phyloP scores from a whole-genome alignment of 2,113 vertebrate species.

The Egretta garzetta region DNA sequence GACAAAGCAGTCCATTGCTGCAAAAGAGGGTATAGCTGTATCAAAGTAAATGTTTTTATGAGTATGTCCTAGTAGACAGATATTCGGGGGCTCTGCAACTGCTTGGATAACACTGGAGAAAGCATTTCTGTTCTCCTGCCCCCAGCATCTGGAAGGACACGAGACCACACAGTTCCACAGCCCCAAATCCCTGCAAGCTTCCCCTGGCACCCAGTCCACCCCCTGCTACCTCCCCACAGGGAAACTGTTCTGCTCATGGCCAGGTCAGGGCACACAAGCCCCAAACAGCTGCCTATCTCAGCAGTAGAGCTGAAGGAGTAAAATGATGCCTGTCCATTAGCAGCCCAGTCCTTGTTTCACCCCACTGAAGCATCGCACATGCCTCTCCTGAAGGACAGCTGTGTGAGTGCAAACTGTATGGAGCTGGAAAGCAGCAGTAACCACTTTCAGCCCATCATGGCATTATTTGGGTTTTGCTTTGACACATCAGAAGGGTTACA shows the following conservation, averaged over 20 bases:
- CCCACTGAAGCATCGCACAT: not conserved
- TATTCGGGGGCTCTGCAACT: not conserved
- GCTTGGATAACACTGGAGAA: not conserved
- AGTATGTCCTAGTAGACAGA: not conserved
- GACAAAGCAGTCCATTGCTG: not conserved
- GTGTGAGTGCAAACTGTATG: not conserved
- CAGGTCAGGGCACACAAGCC: not conserved
- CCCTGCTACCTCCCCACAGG: not conserved
- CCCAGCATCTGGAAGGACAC: rapidly evolving
- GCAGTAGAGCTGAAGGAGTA: not conserved
- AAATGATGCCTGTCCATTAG: no score
- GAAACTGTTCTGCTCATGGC: not conserved
- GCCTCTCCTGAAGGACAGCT: not conserved
- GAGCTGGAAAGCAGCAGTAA: not conserved
- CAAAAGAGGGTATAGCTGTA: not conserved
- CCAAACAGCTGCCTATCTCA: not conserved
- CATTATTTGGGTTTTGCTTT: not conserved
- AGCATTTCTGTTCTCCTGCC: not conserved
- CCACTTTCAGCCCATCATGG: not conserved
- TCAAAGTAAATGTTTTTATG: not conserved
- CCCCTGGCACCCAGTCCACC: not conserved
- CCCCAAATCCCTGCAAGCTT: rapidly evolving
- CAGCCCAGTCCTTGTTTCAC: not conserved
- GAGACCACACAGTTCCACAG: not conserved
- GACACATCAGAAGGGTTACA: not conserved